Base-by-base conservation (phyloP, 2,113 vertebrate species). In the Hemichromis elongatus region DNA sequence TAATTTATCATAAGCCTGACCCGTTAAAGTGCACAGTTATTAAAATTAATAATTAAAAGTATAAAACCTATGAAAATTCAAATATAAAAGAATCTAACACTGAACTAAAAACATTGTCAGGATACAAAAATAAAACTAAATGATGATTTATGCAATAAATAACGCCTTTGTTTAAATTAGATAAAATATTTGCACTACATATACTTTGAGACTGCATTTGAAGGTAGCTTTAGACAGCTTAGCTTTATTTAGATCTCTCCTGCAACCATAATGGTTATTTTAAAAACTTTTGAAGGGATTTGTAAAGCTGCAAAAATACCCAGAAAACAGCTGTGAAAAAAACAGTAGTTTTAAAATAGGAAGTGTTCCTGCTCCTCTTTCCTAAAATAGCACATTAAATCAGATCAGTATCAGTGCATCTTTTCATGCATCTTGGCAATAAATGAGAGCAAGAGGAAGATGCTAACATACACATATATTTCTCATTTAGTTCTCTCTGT, bases 41-140 rank as follows among this genome's bases (percentile, higher is more conserved):
- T 40, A 18, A 40, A 16, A 45, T 0, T 16, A 16, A 0, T 0
- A 16, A 70, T 9, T 70, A 70, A 3, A 45, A 18, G 40, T 18
- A 3, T 10, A 2, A 70, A 45, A 45, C 26, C 1, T 26, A 45
- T 26, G 3, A 70, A 70, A 70, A 18, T 24, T 50, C 4, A 28
- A 30, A 5, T 19, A 11, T 50, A 30, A 73, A 73, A 19, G 1
- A 73, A 73, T 73, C 1, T 5, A 30, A 28, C 24, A 50, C 24
- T 50, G 68, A 50, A 50, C 42, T 50, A 70, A 19, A 50, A 50
- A 50, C 24, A 19, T 14, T 50, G 10, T 28, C 68, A 30, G 42
- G 24, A 28, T 50, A 75, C 24, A 73, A 50, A 47, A 3, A 24
- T 50, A 28, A 50, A 11, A 26, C 3, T 70, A 26, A 26, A 21